Evolutionary conservation across 2,888 invertebrate genomes (phyloP).

Genomic region (Candidula unifasciata): DNA sequence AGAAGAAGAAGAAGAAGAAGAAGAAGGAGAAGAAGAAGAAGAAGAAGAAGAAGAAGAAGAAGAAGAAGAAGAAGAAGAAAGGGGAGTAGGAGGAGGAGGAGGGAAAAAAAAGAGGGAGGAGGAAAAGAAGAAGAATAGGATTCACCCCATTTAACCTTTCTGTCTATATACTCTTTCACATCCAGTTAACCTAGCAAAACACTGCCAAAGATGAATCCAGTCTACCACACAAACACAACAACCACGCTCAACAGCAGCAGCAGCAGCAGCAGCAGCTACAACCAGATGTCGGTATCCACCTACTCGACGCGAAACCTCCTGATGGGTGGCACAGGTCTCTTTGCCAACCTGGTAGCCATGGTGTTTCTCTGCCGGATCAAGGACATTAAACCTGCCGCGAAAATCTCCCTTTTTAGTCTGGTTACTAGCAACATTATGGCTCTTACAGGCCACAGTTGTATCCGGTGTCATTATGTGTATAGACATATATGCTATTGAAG

Average conservation of each 20-base stretch:
- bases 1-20: no score
- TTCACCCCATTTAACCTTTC: no score
- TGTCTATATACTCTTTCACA: no score
- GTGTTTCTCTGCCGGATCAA: background rate
- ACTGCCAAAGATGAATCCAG: background rate
- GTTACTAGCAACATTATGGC: background rate
- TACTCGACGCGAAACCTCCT: background rate
- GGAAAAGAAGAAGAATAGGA: background rate
- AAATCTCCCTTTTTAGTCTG: background rate
- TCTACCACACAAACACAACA: background rate
- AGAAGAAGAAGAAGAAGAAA: background rate
- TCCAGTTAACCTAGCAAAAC: background rate
- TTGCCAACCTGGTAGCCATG: background rate
- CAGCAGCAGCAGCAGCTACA: background rate
- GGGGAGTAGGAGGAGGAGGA: background rate
- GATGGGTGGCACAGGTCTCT: background rate
- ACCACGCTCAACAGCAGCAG: background rate
- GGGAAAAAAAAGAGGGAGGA: background rate
- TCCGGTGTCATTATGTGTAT: background rate
- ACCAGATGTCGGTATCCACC: background rate
- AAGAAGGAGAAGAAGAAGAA: no score
- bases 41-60: background rate
- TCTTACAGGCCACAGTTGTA: background rate
- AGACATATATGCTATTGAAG: background rate
- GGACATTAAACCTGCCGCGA: background rate